Evolutionary conservation across 1,140 invertebrate genomes (phyloP).

Genomic region (Cataglyphis hispanica): DNA sequence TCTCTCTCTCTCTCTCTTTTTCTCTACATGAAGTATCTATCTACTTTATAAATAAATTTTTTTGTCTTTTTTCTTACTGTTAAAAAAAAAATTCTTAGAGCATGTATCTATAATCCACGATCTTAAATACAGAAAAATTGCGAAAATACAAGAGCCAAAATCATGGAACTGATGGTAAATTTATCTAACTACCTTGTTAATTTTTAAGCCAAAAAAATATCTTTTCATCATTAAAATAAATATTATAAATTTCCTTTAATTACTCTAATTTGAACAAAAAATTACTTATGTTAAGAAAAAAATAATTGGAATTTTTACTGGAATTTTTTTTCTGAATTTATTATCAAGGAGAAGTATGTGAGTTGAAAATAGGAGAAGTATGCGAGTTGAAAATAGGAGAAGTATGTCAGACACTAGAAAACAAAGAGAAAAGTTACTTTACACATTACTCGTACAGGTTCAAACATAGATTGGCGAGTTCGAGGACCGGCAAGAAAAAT

Average conservation of each 20-base stretch:
- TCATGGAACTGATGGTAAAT: neutral
- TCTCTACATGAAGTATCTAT: neutral
- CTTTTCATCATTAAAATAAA: neutral
- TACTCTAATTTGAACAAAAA: too few relatives aligned
- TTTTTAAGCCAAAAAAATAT: neutral
- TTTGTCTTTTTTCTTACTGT: neutral
- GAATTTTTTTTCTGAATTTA: neutral
- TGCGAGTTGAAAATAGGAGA: neutral
- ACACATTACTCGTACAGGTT: constrained; percentile 30
- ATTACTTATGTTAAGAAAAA: neutral
- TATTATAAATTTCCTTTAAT: too few relatives aligned
- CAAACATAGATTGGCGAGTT: neutral
- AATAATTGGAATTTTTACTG: too few relatives aligned
- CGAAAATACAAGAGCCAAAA: neutral
- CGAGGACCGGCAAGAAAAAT: neutral
- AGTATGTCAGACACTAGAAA: neutral
- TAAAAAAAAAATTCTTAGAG: neutral
- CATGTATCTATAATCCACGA: neutral
- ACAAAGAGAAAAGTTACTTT: constrained; percentile 14
- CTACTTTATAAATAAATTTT: neutral
- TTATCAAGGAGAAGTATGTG: neutral
- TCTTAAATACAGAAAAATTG: neutral
- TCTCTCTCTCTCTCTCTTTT: neutral
- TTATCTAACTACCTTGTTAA: neutral
- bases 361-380: neutral